Conservation (phyloP, 2,797 vertebrate species). For the Amblyraja radiata region DNA sequence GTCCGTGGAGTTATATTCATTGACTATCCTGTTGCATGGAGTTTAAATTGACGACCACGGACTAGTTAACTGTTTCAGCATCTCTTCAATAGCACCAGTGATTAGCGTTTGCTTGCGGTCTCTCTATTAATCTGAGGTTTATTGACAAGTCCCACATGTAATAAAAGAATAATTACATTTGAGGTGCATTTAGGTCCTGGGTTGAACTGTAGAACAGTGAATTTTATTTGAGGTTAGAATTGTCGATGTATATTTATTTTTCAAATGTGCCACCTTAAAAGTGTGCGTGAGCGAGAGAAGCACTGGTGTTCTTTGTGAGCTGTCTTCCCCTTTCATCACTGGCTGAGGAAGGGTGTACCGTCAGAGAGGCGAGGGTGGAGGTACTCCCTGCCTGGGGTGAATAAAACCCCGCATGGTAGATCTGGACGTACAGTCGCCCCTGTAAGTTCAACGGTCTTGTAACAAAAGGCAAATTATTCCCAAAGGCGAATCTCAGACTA, state of each 20-base stretch:
- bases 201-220: background rate
- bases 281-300: conserved; percentile 50
- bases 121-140: background rate
- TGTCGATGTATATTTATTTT: conserved; percentile 63
- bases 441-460: background rate
- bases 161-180: background rate
- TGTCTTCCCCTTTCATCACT: conserved; percentile 51
- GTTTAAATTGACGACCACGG: background rate
- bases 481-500: background rate
- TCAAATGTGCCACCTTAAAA: too few relatives aligned
- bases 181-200: background rate
- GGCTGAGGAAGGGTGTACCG: conserved; percentile 47
- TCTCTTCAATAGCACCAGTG: background rate
- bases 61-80: background rate
- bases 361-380: conserved; percentile 45
- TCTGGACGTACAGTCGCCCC: too few relatives aligned
- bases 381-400: conserved; percentile 46
- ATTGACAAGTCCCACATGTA: background rate
- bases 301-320: conserved; percentile 62
- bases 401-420: background rate
- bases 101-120: background rate
- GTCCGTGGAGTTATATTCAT: background rate
- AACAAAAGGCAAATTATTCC: background rate
- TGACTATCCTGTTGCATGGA: background rate
- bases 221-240: conserved; percentile 45